Evolutionary conservation across 2,797 vertebrate genomes (phyloP), one percentile per base, ranked within the genome.

Genomic region (Pipistrellus pygmaeus): DNA sequence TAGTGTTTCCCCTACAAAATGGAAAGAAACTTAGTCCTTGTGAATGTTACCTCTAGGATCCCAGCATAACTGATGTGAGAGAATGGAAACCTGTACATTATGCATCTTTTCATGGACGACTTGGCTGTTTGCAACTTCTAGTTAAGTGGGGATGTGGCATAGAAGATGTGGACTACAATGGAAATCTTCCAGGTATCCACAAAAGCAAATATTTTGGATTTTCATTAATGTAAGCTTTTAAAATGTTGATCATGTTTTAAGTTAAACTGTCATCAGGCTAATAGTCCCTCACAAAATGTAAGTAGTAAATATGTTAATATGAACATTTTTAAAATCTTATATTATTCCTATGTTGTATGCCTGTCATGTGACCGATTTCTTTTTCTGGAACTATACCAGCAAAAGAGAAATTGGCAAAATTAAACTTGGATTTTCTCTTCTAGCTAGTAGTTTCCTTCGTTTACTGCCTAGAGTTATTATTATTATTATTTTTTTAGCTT

Each of bases 91-190:
- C 98, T 57, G 93, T 98, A 55, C 98, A 99, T 96, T 98, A 98
- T 25, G 98, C 98, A 89, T 98, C 98, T 53, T 99, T 99, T 93
- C 98, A 99, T 1, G 98, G 98, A 51, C 97, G 98, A 30, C 97
- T 99, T 68, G 98, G 98, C 4, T 99, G 98, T 91, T 96, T 99
- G 92, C 98, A 99, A 85, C 98, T 98, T 78, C 98, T 99, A 13
- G 90, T 98, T 76, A 97, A 97, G 71, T 99, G 98, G 98, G 98
- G 98, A 93, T 98, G 98, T 0, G 89, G 94, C 35, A 35, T 98
- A 41, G 98, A 98, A 89, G 98, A 98, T 14, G 98, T 97, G 76
- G 98, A 99, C 95, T 95, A 93, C 57, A 98, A 98, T 55, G 98
- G 98, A 93, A 98, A 99, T 91, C 98, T 98, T 86, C 98, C 98